Base-by-base conservation (phyloP, 2,113 vertebrate species). In the Collichthys lucidus region DNA sequence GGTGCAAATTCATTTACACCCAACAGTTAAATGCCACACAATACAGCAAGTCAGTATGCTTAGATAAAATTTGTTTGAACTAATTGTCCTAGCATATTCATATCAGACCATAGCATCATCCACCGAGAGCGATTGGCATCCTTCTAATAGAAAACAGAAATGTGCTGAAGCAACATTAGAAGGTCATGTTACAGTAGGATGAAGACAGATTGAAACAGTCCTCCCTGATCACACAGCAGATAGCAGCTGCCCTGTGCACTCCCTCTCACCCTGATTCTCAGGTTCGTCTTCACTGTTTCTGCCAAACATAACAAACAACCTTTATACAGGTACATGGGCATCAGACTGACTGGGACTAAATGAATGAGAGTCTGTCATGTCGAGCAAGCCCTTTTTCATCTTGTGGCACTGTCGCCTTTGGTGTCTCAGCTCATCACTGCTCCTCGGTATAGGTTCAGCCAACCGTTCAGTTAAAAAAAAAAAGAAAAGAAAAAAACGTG, bases 401-500 rank as follows among this genome's bases (percentile, higher is more conserved):
- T 66, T 79, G 78, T 74, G 82, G 20, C 86, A 46, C 69, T 80
- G 85, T 78, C 57, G 42, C 79, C 61, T 63, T 82, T 72, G 78
- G 74, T 64, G 16, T 80, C 70, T 68, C 74, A 53, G 57, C 60
- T 87, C 77, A 84, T 74, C 72, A 84, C 63, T 56, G 42, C 81
- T 75, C 63, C 71, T 81, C 64, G 57, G 89, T 81, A 90, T 90
- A 88, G 86, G 66, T 31, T 66, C 79, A 84, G 52, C 50, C 61
- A 77, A 67, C 55, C 6, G 9, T 50, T 63, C 59, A 68, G 26
- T 65, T n/a, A 4, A 63, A n/a, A n/a, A n/a, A n/a, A n/a, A n/a
- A n/a, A n/a, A n/a, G n/a, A n/a, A n/a, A n/a, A 29, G 56, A 9
- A 42, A 57, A 53, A 59, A 40, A 24, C 8, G 7, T 60, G 60